Percentiles rank a stretch among this genome's conserved stretches.
These are phyloP conservation scores for Coranthus polyacanthus DNA, from an alignment of 2,797 vertebrate genomes.

Conservation along the genomic window DNA sequence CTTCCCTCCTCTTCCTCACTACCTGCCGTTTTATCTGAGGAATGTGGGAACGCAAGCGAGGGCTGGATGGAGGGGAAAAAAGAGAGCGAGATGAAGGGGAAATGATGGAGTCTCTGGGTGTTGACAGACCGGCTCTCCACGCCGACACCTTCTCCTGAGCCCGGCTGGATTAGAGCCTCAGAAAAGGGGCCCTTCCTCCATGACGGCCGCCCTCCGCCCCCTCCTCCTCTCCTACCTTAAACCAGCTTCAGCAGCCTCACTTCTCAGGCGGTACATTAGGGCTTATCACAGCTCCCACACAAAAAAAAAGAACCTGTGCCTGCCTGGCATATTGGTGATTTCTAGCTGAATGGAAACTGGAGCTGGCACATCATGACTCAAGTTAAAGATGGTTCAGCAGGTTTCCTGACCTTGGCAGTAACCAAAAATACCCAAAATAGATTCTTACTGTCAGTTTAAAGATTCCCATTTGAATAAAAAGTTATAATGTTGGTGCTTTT, in stretches of 20 bases:
- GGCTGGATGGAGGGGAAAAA: conserved; percentile 27
- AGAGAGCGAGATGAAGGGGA: conserved; percentile 42
- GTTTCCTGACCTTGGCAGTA: not conserved
- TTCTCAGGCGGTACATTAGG: conserved; percentile 25
- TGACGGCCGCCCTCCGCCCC: conserved; percentile 22
- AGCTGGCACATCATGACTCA: conserved; percentile 40
- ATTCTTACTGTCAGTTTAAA: too few species aligned
- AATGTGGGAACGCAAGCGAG: conserved; percentile 75
- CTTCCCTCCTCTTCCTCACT: conserved; percentile 40
- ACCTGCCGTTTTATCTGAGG: conserved; percentile 79
- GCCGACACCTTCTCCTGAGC: conserved; percentile 79
- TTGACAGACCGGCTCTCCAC: conserved; percentile 78
- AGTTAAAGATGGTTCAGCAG: conserved; percentile 43
- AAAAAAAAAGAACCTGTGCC: conserved; percentile 18
- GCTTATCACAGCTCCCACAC: conserved; percentile 40
- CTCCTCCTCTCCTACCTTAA: conserved; percentile 10
- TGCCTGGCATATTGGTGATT: conserved; percentile 39
- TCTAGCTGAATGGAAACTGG: conserved; percentile 34
- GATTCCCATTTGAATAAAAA: too few species aligned
- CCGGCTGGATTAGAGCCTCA: conserved; percentile 63
- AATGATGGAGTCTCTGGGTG: conserved; percentile 58
- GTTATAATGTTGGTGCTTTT: too few species aligned
- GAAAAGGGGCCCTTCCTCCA: conserved; percentile 46
- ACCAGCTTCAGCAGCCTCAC: conserved; percentile 28
- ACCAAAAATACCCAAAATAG: not conserved